phyloP scores from a whole-genome alignment of 2,888 invertebrate genomes.

The Periphyllus acericola region DNA sequence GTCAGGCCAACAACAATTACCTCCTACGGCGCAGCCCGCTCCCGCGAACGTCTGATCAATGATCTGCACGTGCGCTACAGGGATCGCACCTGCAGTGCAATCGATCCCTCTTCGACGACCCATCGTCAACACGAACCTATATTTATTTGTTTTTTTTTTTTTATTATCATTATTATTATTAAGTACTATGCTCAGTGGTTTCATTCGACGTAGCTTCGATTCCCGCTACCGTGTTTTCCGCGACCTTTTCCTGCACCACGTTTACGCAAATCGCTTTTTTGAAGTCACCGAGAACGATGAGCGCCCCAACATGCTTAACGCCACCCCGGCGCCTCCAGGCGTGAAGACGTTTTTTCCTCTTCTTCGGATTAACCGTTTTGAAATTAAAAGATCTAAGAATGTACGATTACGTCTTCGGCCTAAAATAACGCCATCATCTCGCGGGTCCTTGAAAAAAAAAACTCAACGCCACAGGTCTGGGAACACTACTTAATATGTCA shows the following conservation, averaged over 20 bases:
- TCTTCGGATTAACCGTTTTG: too few species aligned
- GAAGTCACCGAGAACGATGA: too few species aligned
- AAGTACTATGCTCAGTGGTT: background rate
- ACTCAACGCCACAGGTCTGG: too few species aligned
- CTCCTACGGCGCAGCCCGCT: background rate
- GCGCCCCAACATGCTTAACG: background rate
- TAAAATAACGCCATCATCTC: too few species aligned
- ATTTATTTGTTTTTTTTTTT: conserved; percentile 29
- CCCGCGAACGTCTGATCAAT: background rate
- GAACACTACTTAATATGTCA: too few species aligned
- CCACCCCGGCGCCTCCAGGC: too few species aligned
- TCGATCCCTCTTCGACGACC: background rate
- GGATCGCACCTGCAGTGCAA: background rate
- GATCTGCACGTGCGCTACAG: background rate
- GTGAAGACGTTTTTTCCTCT: too few species aligned
- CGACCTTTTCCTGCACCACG: background rate
- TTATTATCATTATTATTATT: background rate
- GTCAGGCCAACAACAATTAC: background rate
- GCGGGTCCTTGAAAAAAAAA: too few species aligned
- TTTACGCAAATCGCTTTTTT: background rate
- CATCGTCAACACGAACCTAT: conserved; percentile 13
- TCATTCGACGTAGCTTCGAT: background rate
- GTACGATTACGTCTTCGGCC: too few species aligned
- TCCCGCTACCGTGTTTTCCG: background rate
- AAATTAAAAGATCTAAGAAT: too few species aligned